A percentile compares a stretch with the other conserved stretches of the same genome.
Evolutionary conservation across 35 echinoderm and acorn worm species (phyloP).

Genomic region (Lytechinus variegatus): DNA sequence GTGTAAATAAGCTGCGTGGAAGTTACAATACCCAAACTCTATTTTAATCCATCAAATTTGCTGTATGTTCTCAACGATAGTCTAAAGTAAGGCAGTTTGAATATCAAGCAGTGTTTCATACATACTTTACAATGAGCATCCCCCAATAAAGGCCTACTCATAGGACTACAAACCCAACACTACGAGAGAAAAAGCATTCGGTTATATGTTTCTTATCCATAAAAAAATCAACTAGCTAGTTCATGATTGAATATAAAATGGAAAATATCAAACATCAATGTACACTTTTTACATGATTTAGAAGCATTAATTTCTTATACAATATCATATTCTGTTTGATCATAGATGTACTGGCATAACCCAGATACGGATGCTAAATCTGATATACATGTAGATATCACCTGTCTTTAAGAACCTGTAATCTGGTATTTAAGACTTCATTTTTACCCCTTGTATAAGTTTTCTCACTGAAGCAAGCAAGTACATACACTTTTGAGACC

Average conservation of each 20-base stretch:
- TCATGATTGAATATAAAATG: constrained; percentile 15
- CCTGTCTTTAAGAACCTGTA: no score
- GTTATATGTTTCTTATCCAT: neutral
- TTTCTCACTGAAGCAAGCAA: no score
- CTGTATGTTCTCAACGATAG: neutral
- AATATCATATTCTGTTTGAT: neutral
- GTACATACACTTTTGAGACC: no score
- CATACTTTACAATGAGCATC: neutral
- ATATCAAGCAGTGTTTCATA: neutral
- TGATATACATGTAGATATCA: no score
- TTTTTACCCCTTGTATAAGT: no score
- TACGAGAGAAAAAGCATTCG: neutral
- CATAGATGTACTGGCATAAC: no score
- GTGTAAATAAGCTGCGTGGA: neutral
- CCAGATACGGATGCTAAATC: no score
- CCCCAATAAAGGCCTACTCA: neutral
- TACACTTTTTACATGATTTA: constrained; percentile 7
- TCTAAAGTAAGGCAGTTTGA: neutral
- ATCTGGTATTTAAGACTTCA: no score
- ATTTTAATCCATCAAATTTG: neutral
- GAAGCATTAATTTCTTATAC: neutral
- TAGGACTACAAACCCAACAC: neutral
- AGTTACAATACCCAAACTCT: neutral
- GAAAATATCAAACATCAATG: constrained; percentile 5
- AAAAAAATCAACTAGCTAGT: neutral